These are phyloP conservation scores for Drosophila rubida DNA, from an alignment of 2,888 invertebrate species.

Conservation along the genomic window DNA sequence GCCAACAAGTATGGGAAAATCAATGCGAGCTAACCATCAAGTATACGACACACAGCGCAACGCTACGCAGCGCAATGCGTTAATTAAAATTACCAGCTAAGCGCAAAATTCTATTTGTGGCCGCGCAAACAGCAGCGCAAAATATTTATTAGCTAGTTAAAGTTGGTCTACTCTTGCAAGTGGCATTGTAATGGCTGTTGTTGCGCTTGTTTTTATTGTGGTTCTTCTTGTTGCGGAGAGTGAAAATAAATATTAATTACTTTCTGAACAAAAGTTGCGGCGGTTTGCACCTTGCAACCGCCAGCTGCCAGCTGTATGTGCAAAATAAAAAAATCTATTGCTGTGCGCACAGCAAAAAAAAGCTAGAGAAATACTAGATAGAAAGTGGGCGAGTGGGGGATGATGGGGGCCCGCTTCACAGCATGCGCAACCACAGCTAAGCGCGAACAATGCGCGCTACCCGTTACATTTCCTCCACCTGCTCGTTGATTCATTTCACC, in stretches of 20 bases:
- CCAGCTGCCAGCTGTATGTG: conserved; percentile 6
- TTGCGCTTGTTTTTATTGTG: conserved; percentile 15
- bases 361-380: background rate
- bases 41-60: conserved; percentile 34
- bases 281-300: conserved; percentile 14
- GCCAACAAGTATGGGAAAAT: conserved; percentile 30
- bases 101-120: conserved; percentile 54
- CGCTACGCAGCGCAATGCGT: background rate
- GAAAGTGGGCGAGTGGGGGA: conserved; percentile 13
- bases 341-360: conserved; percentile 15
- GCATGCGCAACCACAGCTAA: conserved; percentile 19
- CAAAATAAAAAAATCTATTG: conserved; percentile 16
- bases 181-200: conserved; percentile 12
- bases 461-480: conserved; percentile 56
- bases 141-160: conserved; percentile 55
- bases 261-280: conserved; percentile 65
- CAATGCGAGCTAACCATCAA: conserved; percentile 37
- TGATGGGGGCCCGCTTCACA: conserved; percentile 2
- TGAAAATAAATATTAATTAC: conserved; percentile 78
- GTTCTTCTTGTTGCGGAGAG: conserved; percentile 15
- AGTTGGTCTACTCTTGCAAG: conserved; percentile 19
- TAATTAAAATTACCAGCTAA: conserved; percentile 59
- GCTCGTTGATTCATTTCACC: conserved; percentile 61
- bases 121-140: conserved; percentile 32
- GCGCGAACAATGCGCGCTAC: conserved; percentile 38